Evolutionary conservation across 23 tunicate genomes (phyloP), one percentile per base, ranked within the genome.

Genomic region (Trididemnum clinides): DNA sequence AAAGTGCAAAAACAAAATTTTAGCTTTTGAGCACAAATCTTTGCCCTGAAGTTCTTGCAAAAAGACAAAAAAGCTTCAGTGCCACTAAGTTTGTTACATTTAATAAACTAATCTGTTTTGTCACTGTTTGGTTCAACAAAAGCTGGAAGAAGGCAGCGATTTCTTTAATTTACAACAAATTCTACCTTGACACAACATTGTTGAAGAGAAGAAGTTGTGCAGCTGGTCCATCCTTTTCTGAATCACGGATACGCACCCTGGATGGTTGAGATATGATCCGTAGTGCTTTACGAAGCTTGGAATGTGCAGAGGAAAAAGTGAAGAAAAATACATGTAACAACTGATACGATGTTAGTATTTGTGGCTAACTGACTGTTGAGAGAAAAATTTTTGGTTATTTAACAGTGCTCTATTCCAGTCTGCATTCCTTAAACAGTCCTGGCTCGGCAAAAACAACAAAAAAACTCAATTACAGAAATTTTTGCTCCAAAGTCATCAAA

Each of bases 171-270:
- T n/a, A n/a, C n/a, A n/a, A n/a, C n/a, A n/a, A n/a, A n/a, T n/a
- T n/a, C n/a, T 1, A 80, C 85, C 91, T 76, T 25, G 88, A 34
- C 33, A 81, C 19, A 34, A 69, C 39, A 82, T 89, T 89, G 64
- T 94, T 94, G 39, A 88, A 94, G 6, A 94, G 59, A 20, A 94
- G 34, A 18, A 94, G 78, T 22, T 94, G 98, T 6, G 98, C 98
- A 0, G 85, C 64, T 25, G 98, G 98, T 0, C 98, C 98, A 82
- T 94, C 98, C 20, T 1, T 49, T 0, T 78, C 29, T 4, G 88
- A 21, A 50, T 94, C 95, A 25, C 74, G 76, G 5, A 94, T 34
- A 39, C 64, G 85, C 1, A 94, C 38, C n/a, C 58, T 79, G 21
- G 82, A n/a, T 1, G 91, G 95, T 50, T 87, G 88, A 1, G 87